Conservation (phyloP, 2,797 vertebrate species). For the Agapornis canus region DNA sequence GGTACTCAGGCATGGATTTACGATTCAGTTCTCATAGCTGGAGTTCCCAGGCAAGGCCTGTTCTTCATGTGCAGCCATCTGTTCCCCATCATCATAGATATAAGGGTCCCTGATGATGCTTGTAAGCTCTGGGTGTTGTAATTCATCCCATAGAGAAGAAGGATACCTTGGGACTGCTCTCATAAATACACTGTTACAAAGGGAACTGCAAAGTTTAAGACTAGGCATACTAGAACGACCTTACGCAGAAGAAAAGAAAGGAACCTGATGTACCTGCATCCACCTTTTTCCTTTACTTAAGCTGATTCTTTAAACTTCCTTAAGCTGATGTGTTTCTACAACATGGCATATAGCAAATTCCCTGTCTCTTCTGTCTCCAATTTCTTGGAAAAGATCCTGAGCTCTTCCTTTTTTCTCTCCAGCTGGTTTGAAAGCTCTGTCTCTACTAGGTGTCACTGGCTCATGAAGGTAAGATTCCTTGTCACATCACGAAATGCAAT, state of each 20-base stretch:
- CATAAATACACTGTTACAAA: not conserved
- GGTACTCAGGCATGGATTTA: not conserved
- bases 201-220: not conserved
- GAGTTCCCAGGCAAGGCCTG: not conserved
- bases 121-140: not conserved
- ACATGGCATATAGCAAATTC: slow-evolving; percentile 80
- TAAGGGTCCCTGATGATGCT: not conserved
- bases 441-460: slow-evolving; percentile 81
- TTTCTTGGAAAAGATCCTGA: slow-evolving; percentile 79
- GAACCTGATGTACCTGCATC: slow-evolving; percentile 69
- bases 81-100: not conserved
- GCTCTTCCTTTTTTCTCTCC: slow-evolving; percentile 84
- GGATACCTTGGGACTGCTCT: not conserved
- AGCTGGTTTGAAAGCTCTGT: slow-evolving; percentile 83
- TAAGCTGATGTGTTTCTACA: slow-evolving; percentile 77
- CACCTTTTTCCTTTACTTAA: slow-evolving; percentile 74
- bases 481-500: slow-evolving; percentile 78
- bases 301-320: not conserved
- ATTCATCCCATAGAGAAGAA: not conserved
- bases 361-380: slow-evolving; percentile 81
- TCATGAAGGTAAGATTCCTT: slow-evolving; percentile 82
- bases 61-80: not conserved
- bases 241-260: not conserved
- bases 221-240: not conserved
- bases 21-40: not conserved